phyloP scores from a whole-genome alignment of 2,888 invertebrate species.

The Lasioglossum calceatum region DNA sequence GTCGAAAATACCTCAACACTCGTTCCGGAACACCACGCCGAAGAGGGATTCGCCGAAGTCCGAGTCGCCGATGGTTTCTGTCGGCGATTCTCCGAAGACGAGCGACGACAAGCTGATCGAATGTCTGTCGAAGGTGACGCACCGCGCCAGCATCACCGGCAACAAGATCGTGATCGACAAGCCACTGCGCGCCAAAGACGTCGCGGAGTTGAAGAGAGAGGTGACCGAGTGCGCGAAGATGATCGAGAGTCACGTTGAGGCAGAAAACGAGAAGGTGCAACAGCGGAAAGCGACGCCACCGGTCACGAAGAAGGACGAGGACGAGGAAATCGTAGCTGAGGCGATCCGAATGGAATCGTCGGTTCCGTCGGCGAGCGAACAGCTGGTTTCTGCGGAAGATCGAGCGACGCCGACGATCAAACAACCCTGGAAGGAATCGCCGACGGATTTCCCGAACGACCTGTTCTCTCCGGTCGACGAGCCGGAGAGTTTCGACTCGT shows the following conservation, averaged over 20 bases:
- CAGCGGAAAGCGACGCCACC: neutral
- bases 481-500: constrained; percentile 87
- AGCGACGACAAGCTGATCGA: constrained; percentile 59
- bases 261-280: neutral
- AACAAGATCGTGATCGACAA: constrained; percentile 76
- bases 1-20: constrained; percentile 81
- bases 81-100: constrained; percentile 29
- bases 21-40: constrained; percentile 73
- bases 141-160: constrained; percentile 73
- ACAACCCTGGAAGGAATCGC: neutral
- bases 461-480: constrained; percentile 84
- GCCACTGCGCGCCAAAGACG: constrained; percentile 68
- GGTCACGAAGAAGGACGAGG: neutral
- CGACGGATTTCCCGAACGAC: constrained; percentile 43
- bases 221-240: constrained; percentile 58
- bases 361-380: neutral
- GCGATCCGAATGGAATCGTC: neutral
- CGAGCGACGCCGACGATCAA: neutral
- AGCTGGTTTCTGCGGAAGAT: neutral
- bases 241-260: constrained; percentile 56
- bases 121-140: constrained; percentile 71
- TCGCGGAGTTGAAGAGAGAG: constrained; percentile 70
- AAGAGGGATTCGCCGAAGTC: constrained; percentile 70
- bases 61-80: constrained; percentile 45
- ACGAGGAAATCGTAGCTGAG: neutral